Conservation (phyloP, 2,888 invertebrate species). For the Limenitis camilla region DNA sequence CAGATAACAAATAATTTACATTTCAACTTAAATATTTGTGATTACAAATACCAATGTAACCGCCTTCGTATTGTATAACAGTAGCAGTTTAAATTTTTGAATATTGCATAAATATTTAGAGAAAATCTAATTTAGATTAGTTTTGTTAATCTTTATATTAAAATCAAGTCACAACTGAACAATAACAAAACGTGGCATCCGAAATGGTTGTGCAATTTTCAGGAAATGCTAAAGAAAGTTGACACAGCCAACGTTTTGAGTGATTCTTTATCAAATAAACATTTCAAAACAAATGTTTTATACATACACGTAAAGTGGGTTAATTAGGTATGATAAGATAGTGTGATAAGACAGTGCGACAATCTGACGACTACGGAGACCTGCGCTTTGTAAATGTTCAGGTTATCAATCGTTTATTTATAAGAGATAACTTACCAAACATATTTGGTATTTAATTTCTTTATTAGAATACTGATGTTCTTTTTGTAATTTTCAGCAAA, state of each 20-base stretch:
- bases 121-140: too few relatives aligned
- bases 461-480: conserved; percentile 3
- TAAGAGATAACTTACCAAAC: conserved; percentile 10
- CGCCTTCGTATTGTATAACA: too few relatives aligned
- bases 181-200: neutral
- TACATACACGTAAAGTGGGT: conserved; percentile 46
- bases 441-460: neutral
- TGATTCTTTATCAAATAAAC: conserved; percentile 46
- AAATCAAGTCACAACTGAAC: neutral
- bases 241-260: conserved; percentile 34
- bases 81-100: too few relatives aligned
- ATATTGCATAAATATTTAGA: too few relatives aligned
- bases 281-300: conserved; percentile 48
- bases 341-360: conserved; percentile 26
- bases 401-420: conserved; percentile 16
- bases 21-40: too few relatives aligned
- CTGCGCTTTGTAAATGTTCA: conserved; percentile 15
- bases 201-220: conserved; percentile 23
- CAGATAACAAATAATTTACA: too few relatives aligned
- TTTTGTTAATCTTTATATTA: too few relatives aligned
- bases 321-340: conserved; percentile 59
- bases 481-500: neutral
- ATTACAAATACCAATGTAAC: too few relatives aligned
- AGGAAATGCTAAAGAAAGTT: conserved; percentile 31
- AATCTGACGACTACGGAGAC: conserved; percentile 18